Evolutionary conservation across 2,888 invertebrate genomes (phyloP).

Genomic region (Zeuzera pyrina): DNA sequence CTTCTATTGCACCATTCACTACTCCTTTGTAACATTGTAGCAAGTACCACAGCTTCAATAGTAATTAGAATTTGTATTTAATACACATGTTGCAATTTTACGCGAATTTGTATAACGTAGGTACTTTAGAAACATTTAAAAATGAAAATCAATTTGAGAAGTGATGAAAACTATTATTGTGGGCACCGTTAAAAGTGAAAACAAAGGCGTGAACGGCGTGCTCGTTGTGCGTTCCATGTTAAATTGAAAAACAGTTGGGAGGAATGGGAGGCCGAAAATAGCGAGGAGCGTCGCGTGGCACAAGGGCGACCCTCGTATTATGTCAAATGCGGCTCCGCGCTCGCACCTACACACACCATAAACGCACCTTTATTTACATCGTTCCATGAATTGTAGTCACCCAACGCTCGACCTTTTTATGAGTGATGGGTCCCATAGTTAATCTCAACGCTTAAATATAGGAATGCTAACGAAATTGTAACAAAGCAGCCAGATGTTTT

Average conservation of each 20-base stretch:
- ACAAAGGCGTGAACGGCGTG: slow-evolving; percentile 60
- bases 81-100: not conserved
- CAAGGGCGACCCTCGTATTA: slow-evolving; percentile 63
- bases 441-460: slow-evolving; percentile 36
- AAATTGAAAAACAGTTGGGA: slow-evolving; percentile 68
- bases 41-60: not conserved
- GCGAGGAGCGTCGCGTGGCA: slow-evolving; percentile 62
- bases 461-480: too few relatives aligned
- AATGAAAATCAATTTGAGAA: not conserved
- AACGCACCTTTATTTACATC: slow-evolving; percentile 61
- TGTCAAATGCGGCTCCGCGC: slow-evolving; percentile 23
- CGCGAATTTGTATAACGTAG: too few relatives aligned
- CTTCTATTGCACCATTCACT: slow-evolving; percentile 33
- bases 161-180: slow-evolving; percentile 21
- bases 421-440: slow-evolving; percentile 37
- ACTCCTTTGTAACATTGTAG: slow-evolving; percentile 35
- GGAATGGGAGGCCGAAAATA: slow-evolving; percentile 71
- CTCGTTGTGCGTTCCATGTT: slow-evolving; percentile 66
- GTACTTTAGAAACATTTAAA: too few relatives aligned
- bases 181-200: slow-evolving; percentile 37
- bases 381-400: slow-evolving; percentile 44
- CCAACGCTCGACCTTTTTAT: slow-evolving; percentile 37
- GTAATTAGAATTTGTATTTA: not conserved
- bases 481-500: too few relatives aligned
- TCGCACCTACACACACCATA: slow-evolving; percentile 21